Evolutionary conservation across 30 jellyfish, hydroid and myxozoan genomes (phyloP), one percentile per base, ranked within the genome.

Genomic region (Morbakka virulenta): DNA sequence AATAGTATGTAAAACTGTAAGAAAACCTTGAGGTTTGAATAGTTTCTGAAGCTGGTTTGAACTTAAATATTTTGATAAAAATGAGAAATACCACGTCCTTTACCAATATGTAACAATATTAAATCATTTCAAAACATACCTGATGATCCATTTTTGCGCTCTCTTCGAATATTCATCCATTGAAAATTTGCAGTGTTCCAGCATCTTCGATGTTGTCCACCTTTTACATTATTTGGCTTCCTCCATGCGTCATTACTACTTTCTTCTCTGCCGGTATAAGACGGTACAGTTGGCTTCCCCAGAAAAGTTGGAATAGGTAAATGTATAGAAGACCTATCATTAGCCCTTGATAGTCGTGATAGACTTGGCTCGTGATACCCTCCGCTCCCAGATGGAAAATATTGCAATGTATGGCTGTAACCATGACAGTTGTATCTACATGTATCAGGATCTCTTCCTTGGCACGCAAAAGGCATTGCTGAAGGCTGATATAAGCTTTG

Each of bases 141-240:
- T 6, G 57, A 6, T 9, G 57, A 41, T 41, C 57, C 57, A 6
- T 9, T 41, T 69, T 75, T 88, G 62, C 97, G 41, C 76, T 81
- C 95, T 30, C 97, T 28, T 35, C 81, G 81, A 64, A 88, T 88
- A 71, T 62, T 81, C 97, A 88, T 88, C 97, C 97, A 88, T 51
- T 88, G 97, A 62, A 78, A 88, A 61, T 88, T 88, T 1, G 93
- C 96, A 2, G 96, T 88, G 82, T 82, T 90, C 96, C 97, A 89
- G 9, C 93, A 89, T 50, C 95, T 78, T 21, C 94, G 71, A 29
- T 89, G 95, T 61, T 80, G 89, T 2, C 94, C 80, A 14, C 65
- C 35, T 34, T 89, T 82, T 25, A 82, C 87, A 0, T 82, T 51
- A 17, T 83, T 65, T 0, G 86, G 86, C 53, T 83, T 83, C 76